phyloP scores from a whole-genome alignment of 2,113 vertebrate species.

The Rhynchopsitta pachyrhyncha region DNA sequence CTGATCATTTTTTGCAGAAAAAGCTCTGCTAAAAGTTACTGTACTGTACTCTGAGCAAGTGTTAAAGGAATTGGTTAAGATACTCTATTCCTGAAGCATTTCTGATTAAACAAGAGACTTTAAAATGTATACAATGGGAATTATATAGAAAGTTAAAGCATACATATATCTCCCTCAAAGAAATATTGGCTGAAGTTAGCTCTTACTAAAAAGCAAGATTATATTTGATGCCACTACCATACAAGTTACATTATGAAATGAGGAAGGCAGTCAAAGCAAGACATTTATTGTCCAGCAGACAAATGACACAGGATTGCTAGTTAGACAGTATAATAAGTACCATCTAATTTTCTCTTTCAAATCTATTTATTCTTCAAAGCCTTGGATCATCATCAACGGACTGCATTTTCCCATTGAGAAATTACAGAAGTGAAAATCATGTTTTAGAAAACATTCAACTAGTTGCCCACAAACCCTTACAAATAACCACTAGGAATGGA shows the following conservation, averaged over 20 bases:
- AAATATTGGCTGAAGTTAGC: slow-evolving; percentile 42
- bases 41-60: neutral
- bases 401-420: slow-evolving; percentile 73
- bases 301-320: slow-evolving; percentile 76
- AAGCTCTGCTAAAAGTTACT: neutral
- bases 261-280: slow-evolving; percentile 67
- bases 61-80: neutral
- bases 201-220: slow-evolving; percentile 49
- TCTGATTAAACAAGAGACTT: neutral
- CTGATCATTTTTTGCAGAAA: neutral
- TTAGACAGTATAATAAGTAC: slow-evolving; percentile 80
- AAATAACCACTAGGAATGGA: slow-evolving; percentile 58
- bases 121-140: neutral
- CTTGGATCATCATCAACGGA: slow-evolving; percentile 75
- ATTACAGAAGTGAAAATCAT: slow-evolving; percentile 73
- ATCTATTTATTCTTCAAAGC: slow-evolving; percentile 84
- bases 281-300: slow-evolving; percentile 77
- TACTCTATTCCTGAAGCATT: neutral
- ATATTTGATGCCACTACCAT: slow-evolving; percentile 21
- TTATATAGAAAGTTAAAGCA: neutral
- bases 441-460: slow-evolving; percentile 72
- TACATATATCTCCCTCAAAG: neutral
- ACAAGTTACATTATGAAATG: slow-evolving; percentile 67
- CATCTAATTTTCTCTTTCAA: slow-evolving; percentile 83
- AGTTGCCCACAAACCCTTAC: slow-evolving; percentile 51